These are phyloP conservation scores for Pomacea canaliculata DNA, from an alignment of 2,888 invertebrate genomes.

Conservation along the genomic window DNA sequence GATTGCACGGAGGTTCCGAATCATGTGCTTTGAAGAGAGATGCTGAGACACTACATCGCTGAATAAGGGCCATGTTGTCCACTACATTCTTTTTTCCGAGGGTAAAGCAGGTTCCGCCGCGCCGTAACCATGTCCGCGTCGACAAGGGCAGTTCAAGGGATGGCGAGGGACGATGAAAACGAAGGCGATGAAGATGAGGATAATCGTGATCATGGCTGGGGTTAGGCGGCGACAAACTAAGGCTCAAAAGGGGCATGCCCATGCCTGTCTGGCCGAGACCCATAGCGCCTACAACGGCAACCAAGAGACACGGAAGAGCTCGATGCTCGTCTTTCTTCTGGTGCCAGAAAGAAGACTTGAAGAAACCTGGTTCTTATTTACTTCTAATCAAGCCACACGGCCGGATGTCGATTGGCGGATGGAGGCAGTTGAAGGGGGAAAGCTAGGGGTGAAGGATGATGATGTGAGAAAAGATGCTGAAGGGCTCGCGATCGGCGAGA, in stretches of 20 bases:
- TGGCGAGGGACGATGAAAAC: neutral
- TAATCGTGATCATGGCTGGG: neutral
- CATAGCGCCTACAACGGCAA: slow-evolving; percentile 1
- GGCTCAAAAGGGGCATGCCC: slow-evolving; percentile 11
- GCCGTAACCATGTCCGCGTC: neutral
- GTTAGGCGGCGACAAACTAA: slow-evolving; percentile 5
- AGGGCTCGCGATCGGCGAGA: neutral
- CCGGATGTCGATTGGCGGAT: slow-evolving; percentile 13
- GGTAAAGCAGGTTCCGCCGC: slow-evolving; percentile 1
- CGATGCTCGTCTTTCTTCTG: neutral
- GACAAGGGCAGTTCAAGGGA: slow-evolving; percentile 5
- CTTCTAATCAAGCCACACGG: slow-evolving; percentile 13
- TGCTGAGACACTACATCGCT: neutral
- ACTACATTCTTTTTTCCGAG: no score
- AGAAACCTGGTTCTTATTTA: slow-evolving; percentile 19
- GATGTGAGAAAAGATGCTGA: neutral
- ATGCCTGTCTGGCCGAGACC: slow-evolving; percentile 19
- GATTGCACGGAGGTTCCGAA: neutral
- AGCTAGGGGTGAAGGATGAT: neutral
- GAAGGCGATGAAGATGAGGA: slow-evolving; percentile 13
- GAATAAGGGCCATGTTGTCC: neutral
- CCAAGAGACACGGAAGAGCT: neutral
- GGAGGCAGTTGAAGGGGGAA: neutral
- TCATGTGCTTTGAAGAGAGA: neutral
- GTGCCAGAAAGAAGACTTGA: neutral